A percentile compares a stretch with the other conserved stretches of the same genome.
phyloP scores from a whole-genome alignment of 2,113 vertebrate species.

The Irena cyanogastra region DNA sequence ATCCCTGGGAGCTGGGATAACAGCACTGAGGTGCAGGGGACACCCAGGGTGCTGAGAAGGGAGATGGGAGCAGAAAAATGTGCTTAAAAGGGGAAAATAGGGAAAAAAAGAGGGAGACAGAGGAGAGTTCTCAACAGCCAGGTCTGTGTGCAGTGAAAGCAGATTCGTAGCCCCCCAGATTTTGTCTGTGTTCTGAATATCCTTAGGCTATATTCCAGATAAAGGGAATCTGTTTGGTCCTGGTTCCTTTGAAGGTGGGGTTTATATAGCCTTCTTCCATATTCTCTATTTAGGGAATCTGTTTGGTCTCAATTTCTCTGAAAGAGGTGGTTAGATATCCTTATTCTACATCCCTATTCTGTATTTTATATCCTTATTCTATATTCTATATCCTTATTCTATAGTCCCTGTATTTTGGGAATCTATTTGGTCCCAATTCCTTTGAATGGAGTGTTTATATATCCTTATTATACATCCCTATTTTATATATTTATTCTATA shows the following conservation, averaged over 20 bases:
- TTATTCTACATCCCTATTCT: no score
- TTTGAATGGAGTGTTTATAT: background rate
- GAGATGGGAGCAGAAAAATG: background rate
- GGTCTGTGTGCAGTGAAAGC: background rate
- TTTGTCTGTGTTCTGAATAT: background rate
- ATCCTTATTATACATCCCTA: background rate
- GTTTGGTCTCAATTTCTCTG: fast-evolving
- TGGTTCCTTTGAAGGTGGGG: background rate
- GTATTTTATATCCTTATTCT: background rate
- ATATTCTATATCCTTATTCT: background rate
- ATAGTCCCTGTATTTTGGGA: no score
- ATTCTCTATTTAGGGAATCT: background rate
- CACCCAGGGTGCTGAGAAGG: background rate
- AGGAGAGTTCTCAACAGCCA: background rate
- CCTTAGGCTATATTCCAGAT: background rate
- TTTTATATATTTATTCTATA: background rate
- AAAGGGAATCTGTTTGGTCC: background rate
- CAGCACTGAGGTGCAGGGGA: background rate
- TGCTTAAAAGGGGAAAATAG: background rate
- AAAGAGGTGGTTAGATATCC: fast-evolving
- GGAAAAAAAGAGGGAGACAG: background rate
- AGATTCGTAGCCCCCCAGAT: background rate
- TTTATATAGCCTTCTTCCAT: background rate
- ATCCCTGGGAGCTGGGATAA: background rate
- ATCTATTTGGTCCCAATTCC: background rate